Conservation (phyloP, 2,113 vertebrate species). For the Sturnus vulgaris region DNA sequence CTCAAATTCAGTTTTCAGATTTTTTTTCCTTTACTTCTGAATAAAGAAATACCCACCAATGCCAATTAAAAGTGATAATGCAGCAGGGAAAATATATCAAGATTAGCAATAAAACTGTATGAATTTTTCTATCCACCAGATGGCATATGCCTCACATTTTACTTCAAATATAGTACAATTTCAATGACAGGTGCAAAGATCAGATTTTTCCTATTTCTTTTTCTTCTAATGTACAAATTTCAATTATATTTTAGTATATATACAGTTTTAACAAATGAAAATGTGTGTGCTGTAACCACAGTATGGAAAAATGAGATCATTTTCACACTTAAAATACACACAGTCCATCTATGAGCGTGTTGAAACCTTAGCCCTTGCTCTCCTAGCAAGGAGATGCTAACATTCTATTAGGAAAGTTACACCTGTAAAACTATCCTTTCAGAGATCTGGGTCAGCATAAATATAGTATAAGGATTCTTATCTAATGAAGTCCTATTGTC, state of each 20-base stretch:
- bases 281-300: neutral
- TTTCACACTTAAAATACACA: neutral
- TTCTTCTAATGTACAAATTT: neutral
- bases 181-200: neutral
- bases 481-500: neutral
- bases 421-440: neutral
- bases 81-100: neutral
- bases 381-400: neutral
- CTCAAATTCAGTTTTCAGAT: neutral
- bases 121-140: conserved; percentile 49
- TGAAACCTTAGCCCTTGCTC: neutral
- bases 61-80: neutral
- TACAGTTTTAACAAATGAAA: neutral
- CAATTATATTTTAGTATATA: neutral
- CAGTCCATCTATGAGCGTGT: neutral
- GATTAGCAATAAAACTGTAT: neutral
- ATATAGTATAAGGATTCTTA: neutral
- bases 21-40: neutral
- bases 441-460: neutral
- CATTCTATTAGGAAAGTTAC: neutral
- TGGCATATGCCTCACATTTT: conserved; percentile 34
- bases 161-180: neutral
- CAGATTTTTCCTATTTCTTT: neutral
- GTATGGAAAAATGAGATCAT: neutral
- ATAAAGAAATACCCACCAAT: neutral